Base-by-base conservation (phyloP, 30 jellyfish, hydroid and myxozoan genomes). In the Turritopsis rubra region DNA sequence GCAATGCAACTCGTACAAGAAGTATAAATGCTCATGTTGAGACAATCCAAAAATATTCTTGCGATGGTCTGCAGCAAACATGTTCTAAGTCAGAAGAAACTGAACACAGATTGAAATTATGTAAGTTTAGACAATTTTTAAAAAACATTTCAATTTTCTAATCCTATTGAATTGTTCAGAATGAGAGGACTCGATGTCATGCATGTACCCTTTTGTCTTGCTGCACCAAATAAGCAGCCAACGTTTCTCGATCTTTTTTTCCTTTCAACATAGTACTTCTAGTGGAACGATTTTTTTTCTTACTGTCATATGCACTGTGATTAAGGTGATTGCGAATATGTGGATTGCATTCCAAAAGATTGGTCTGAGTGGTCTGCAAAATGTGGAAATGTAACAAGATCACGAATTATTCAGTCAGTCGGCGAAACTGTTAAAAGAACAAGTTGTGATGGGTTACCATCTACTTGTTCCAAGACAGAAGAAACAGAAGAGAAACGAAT, bases 341-440 rank as follows among this genome's bases (percentile, higher is more conserved):
- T 86, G 23, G 96, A 88, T 16, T 88, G 96, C 88, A 73, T 81
- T 71, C 72, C 85, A 65, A 54, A 79, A 28, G 88, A 75, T 27
- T 88, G 96, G 96, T 82, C 96, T 3, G 89, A 66, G 25, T 88
- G 90, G 90, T 81, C 75, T 18, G 88, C 96, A 65, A 70, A 77
- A 16, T 88, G 96, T 79, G 96, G 96, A 29, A 88, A 83, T 21
- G 82, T 82, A 82, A 54, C 60, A 53, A 66, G 96, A 71, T 66
- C 81, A 28, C 72, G 90, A 79, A 26, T 88, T n/a, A 66, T 88
- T 74, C 88, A 82, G 71, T 72, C 85, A 18, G 29, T 88, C 1
- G 28, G 79, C 70, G 82, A 88, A 77, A 82, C 88, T 18, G 53
- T 83, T 16, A 88, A 82, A 77, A 88, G 79, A 29, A 85, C 52